Percentiles rank a stretch among this genome's conserved stretches.
Evolutionary conservation across 2,888 invertebrate genomes (phyloP).

Genomic region (Meloe dianella): DNA sequence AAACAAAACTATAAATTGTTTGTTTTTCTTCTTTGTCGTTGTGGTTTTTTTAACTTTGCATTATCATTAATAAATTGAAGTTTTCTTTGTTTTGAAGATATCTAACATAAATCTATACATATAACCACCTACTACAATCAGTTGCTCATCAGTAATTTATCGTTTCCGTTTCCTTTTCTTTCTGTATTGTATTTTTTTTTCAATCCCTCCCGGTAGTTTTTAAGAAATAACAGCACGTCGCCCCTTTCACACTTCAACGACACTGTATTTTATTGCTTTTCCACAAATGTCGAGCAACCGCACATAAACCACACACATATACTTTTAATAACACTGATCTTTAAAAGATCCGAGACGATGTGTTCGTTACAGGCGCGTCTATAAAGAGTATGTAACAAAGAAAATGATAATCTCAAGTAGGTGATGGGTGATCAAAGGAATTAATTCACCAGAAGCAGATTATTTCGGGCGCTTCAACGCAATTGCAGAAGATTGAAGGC

Average conservation of each 20-base stretch:
- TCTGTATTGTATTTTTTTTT: neutral
- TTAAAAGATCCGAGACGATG: conserved; percentile 53
- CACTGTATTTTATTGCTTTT: conserved; percentile 55
- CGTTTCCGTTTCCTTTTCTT: conserved; percentile 44
- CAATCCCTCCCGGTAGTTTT: conserved; percentile 26
- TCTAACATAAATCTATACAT: conserved; percentile 1
- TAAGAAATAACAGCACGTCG: conserved; percentile 52
- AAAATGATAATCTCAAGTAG: conserved; percentile 49
- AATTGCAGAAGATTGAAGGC: neutral
- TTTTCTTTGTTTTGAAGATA: neutral
- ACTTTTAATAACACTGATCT: conserved; percentile 54
- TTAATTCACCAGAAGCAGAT: conserved; percentile 50
- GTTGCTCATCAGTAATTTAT: conserved; percentile 52
- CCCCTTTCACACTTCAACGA: conserved; percentile 54
- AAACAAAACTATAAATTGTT: neutral
- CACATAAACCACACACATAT: conserved; percentile 35
- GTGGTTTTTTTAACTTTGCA: neutral
- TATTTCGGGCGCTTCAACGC: conserved; percentile 36
- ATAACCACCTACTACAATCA: neutral
- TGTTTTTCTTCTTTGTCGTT: no score
- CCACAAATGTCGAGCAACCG: conserved; percentile 34
- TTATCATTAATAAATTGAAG: neutral
- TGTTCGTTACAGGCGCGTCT: conserved; percentile 53
- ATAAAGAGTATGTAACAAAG: conserved; percentile 49
- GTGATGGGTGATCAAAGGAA: conserved; percentile 43